These are phyloP conservation scores for Montipora foliosa DNA, from an alignment of 64 coral and sea anemone species.

Conservation along the genomic window DNA sequence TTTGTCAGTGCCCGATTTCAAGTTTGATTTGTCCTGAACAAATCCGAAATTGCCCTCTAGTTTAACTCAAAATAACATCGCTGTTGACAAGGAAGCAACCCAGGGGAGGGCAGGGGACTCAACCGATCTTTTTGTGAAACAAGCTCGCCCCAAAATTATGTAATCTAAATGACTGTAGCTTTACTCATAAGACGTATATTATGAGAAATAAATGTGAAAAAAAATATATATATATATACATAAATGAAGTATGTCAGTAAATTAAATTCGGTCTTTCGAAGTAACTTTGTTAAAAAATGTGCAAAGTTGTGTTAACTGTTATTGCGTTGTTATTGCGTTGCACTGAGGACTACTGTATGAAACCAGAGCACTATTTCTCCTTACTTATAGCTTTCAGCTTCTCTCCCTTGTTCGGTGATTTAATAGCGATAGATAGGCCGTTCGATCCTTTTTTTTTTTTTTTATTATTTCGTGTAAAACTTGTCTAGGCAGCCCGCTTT, in stretches of 20 bases:
- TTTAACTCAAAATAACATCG: neutral
- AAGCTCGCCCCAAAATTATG: no score
- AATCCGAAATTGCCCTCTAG: no score
- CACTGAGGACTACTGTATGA: neutral
- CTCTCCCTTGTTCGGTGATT: neutral
- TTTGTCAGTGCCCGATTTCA: no score
- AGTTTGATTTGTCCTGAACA: no score
- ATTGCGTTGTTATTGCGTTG: neutral
- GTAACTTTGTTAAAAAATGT: neutral
- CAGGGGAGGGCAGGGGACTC: neutral
- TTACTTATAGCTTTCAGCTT: neutral
- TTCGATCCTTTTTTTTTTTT: neutral
- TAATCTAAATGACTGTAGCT: no score
- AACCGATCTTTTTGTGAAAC: no score
- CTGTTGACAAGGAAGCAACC: neutral
- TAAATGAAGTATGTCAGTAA: neutral
- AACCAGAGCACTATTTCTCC: neutral
- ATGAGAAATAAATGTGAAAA: no score
- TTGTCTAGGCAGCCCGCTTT: neutral
- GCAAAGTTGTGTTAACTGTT: neutral
- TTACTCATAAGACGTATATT: no score
- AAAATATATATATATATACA: no score
- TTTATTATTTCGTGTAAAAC: neutral
- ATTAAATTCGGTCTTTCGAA: neutral
- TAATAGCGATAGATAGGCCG: neutral